A percentile compares a stretch with the other conserved stretches of the same genome.
phyloP scores from a whole-genome alignment of 1,140 invertebrate genomes.

The Eurosta solidaginis region DNA sequence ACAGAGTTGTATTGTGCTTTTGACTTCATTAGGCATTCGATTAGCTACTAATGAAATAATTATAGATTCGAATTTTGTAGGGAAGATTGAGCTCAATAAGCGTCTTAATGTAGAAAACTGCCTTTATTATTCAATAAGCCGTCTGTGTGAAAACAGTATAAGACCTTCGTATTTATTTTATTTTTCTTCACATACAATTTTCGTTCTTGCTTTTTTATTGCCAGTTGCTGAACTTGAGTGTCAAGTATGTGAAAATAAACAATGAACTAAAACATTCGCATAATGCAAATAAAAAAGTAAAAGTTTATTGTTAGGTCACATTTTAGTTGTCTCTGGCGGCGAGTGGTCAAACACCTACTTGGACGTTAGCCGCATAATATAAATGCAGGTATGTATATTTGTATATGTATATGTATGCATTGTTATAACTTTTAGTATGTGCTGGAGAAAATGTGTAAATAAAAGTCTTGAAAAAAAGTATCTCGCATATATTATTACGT shows the following conservation, averaged over 20 bases:
- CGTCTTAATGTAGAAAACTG: too few relatives aligned
- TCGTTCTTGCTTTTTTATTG: neutral
- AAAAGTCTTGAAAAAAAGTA: too few relatives aligned
- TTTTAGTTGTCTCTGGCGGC: neutral
- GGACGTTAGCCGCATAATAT: neutral
- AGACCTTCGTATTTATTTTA: neutral
- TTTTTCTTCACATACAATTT: neutral
- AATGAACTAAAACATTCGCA: neutral
- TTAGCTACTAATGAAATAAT: too few relatives aligned
- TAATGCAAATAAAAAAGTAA: constrained; percentile 8
- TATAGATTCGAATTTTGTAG: too few relatives aligned
- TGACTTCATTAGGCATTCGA: too few relatives aligned
- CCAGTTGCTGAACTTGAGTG: constrained; percentile 13
- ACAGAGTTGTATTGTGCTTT: too few relatives aligned
- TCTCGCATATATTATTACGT: neutral
- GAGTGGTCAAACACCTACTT: constrained; percentile 15
- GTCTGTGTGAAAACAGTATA: too few relatives aligned
- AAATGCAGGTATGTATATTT: neutral
- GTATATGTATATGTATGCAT: neutral
- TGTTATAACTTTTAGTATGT: too few relatives aligned
- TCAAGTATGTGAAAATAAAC: constrained; percentile 14
- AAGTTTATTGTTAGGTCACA: neutral
- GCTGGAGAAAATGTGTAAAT: too few relatives aligned
- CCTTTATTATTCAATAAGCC: too few relatives aligned
- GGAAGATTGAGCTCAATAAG: too few relatives aligned